Conservation (phyloP, 2,888 invertebrate genomes). For the Apamea anceps region DNA sequence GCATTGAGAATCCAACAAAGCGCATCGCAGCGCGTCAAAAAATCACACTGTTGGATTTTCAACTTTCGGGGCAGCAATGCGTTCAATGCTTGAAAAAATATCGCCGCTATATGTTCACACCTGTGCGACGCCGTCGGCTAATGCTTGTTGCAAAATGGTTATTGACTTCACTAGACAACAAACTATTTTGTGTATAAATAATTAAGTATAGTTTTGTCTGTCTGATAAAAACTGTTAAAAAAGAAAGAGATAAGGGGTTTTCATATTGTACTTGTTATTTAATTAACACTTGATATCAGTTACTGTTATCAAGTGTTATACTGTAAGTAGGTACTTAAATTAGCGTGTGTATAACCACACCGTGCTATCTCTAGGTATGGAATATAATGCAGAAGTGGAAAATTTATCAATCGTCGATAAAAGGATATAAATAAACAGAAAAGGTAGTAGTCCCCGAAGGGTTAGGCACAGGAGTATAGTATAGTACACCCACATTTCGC, state of each 20-base stretch:
- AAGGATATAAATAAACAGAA: background rate
- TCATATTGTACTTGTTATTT: conserved; percentile 35
- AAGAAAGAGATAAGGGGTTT: conserved; percentile 25
- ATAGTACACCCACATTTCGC: background rate
- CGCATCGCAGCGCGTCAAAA: background rate
- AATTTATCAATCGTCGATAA: conserved; percentile 21
- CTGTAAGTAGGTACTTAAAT: conserved; percentile 29
- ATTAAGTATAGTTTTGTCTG: background rate
- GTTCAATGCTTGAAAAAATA: background rate
- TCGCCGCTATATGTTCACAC: too few species aligned
- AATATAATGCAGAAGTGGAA: conserved; percentile 16
- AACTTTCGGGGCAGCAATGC: background rate
- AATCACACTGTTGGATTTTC: background rate
- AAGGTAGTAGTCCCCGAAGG: too few species aligned
- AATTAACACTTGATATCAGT: conserved; percentile 19
- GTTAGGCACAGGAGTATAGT: too few species aligned
- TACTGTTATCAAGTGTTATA: too few species aligned
- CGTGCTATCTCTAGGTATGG: conserved; percentile 16
- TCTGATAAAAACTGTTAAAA: conserved; percentile 10
- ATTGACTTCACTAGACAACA: conserved; percentile 23
- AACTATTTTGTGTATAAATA: background rate
- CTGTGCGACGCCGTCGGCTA: background rate
- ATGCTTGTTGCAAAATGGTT: conserved; percentile 23
- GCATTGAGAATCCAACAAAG: background rate
- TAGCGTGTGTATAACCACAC: background rate